Conservation (phyloP, 2,797 vertebrate species). For the Halcyon leucocephala region DNA sequence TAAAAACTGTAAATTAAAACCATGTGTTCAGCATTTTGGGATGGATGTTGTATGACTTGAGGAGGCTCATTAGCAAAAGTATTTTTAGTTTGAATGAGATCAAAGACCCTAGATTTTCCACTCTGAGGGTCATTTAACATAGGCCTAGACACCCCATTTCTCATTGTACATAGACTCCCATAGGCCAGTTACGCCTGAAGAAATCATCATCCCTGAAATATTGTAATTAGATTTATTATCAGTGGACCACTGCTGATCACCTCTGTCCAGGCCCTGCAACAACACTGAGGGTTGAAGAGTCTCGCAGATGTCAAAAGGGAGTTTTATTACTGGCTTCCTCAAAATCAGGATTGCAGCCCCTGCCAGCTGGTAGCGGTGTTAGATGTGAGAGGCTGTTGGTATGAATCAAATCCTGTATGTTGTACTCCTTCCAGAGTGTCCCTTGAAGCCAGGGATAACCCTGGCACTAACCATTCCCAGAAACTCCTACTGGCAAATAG, state of each 20-base stretch:
- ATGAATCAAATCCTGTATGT: background rate
- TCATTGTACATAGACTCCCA: background rate
- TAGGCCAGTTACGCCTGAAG: slow-evolving; percentile 3
- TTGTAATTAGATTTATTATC: slow-evolving; percentile 14
- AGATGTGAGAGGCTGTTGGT: background rate
- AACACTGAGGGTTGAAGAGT: background rate
- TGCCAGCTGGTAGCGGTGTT: background rate
- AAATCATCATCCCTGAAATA: slow-evolving; percentile 45
- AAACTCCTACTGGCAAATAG: background rate
- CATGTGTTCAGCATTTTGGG: slow-evolving; percentile 71
- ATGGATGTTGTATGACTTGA: slow-evolving; percentile 42
- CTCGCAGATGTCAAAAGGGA: background rate
- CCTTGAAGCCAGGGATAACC: background rate
- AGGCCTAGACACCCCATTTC: slow-evolving; percentile 45
- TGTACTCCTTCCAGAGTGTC: background rate
- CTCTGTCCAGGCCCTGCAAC: background rate
- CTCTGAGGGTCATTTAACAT: slow-evolving; percentile 27
- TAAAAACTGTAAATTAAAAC: slow-evolving; percentile 79
- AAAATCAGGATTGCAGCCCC: background rate
- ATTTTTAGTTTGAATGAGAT: slow-evolving; percentile 60
- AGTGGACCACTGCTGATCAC: background rate
- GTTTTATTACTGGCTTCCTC: background rate
- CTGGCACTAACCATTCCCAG: background rate
- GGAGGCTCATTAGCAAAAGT: slow-evolving; percentile 46
- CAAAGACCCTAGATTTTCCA: slow-evolving; percentile 51